These are phyloP conservation scores for Drosophila oshimai DNA, from an alignment of 1,140 invertebrate species.

Conservation along the genomic window DNA sequence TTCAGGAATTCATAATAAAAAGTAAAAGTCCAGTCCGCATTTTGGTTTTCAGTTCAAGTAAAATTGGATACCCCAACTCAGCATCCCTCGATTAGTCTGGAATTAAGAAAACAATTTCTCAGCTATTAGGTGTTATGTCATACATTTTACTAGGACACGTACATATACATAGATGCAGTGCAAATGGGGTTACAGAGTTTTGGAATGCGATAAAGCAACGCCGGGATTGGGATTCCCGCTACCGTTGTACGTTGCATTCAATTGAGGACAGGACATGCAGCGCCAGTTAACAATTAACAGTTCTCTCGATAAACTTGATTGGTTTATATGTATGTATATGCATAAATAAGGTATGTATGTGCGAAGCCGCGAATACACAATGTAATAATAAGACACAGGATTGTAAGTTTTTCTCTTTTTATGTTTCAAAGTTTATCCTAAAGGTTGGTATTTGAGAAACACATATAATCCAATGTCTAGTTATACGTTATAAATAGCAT, in stretches of 20 bases:
- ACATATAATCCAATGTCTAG: too few species aligned
- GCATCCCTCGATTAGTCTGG: not conserved
- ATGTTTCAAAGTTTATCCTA: too few species aligned
- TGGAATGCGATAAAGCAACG: conserved; percentile 26
- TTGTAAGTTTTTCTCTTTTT: too few species aligned
- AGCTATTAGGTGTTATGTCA: conserved; percentile 25
- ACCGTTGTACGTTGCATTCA: not conserved
- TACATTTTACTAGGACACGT: conserved; percentile 48
- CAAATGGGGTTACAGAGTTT: conserved; percentile 24
- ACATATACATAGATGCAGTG: conserved; percentile 38
- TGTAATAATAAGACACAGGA: conserved; percentile 41
- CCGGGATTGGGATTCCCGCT: not conserved
- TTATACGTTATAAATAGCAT: too few species aligned
- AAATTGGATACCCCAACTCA: too few species aligned
- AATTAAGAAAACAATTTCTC: not conserved
- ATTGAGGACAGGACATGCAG: not conserved
- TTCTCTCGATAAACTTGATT: conserved; percentile 12
- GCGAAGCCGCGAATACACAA: conserved; percentile 21
- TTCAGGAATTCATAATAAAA: too few species aligned
- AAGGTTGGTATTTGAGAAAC: too few species aligned
- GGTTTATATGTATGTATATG: conserved; percentile 15
- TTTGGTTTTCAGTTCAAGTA: too few species aligned
- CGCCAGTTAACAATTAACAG: conserved; percentile 34
- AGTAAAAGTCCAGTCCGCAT: too few species aligned
- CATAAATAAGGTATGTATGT: conserved; percentile 26